Conservation (phyloP, 2,888 invertebrate genomes). For the Drosophila nr. perissopoda region DNA sequence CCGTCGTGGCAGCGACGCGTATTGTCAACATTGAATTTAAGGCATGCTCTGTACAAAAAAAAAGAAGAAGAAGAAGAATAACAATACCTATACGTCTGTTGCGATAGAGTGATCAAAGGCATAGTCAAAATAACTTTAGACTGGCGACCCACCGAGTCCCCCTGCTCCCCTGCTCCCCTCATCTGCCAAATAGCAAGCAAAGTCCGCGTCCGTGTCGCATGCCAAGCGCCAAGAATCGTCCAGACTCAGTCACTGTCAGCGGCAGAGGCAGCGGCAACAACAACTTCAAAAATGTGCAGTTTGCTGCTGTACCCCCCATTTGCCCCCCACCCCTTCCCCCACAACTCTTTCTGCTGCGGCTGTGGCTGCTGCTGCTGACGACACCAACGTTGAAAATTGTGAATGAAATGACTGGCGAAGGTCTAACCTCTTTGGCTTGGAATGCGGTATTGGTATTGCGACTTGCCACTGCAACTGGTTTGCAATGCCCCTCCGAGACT, state of each 20-base stretch:
- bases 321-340: slow-evolving; percentile 4
- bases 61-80: background rate
- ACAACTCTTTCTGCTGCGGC: background rate
- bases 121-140: slow-evolving; percentile 39
- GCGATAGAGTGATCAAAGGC: slow-evolving; percentile 32
- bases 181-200: slow-evolving; percentile 17
- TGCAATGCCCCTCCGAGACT: slow-evolving; percentile 29
- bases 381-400: slow-evolving; percentile 78
- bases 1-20: slow-evolving; percentile 27
- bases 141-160: slow-evolving; percentile 6
- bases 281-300: slow-evolving; percentile 56
- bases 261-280: slow-evolving; percentile 32
- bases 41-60: background rate
- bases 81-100: slow-evolving; percentile 15
- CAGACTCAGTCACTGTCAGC: slow-evolving; percentile 26
- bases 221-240: slow-evolving; percentile 61
- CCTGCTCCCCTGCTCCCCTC: background rate
- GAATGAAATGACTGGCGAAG: slow-evolving; percentile 83
- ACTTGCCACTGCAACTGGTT: slow-evolving; percentile 79
- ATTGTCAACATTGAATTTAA: slow-evolving; percentile 10
- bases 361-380: slow-evolving; percentile 5
- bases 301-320: slow-evolving; percentile 24
- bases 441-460: slow-evolving; percentile 82
- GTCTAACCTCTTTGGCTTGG: slow-evolving; percentile 80
- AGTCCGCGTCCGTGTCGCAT: slow-evolving; percentile 61